Evolutionary conservation across 2,113 vertebrate species (phyloP).

Genomic region (Microtus pennsylvanicus): DNA sequence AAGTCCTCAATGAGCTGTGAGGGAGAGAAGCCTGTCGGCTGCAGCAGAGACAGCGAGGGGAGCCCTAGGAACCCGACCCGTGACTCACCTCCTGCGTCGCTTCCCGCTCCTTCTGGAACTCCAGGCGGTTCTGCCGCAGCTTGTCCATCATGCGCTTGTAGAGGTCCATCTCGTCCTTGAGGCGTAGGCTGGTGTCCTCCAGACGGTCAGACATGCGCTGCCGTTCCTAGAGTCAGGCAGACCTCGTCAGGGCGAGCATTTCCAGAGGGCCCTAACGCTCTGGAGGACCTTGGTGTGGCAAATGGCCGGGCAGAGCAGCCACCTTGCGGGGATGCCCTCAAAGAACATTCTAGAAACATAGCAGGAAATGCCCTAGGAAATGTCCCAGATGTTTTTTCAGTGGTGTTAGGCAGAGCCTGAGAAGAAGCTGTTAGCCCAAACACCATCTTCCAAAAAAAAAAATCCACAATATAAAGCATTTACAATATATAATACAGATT

Average conservation of each 20-base stretch:
- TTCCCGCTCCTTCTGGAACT: conserved; percentile 96
- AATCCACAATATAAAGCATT: background rate
- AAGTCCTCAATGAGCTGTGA: conserved; percentile 96
- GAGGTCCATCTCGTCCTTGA: conserved; percentile 97
- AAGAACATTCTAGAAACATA: background rate
- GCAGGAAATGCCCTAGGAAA: background rate
- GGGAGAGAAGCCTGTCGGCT: background rate
- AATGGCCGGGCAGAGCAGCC: background rate
- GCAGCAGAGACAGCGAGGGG: background rate
- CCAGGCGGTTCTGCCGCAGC: conserved; percentile 93
- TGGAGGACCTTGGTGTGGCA: background rate
- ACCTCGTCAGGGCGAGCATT: accelerated
- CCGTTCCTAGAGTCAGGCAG: conserved; percentile 88
- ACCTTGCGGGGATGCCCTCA: background rate
- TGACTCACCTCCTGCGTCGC: conserved; percentile 94
- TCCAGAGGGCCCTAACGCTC: accelerated
- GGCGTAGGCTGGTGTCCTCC: conserved; percentile 95
- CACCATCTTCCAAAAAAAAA: background rate
- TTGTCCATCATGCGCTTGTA: conserved; percentile 98
- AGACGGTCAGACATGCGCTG: conserved; percentile 95
- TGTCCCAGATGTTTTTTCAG: background rate
- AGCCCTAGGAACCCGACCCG: background rate
- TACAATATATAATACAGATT: background rate
- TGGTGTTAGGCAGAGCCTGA: background rate
- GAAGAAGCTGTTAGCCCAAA: background rate